Evolutionary conservation across 2,113 vertebrate species (phyloP), one percentile per base, ranked within the genome.

Genomic region (Malurus elegans): DNA sequence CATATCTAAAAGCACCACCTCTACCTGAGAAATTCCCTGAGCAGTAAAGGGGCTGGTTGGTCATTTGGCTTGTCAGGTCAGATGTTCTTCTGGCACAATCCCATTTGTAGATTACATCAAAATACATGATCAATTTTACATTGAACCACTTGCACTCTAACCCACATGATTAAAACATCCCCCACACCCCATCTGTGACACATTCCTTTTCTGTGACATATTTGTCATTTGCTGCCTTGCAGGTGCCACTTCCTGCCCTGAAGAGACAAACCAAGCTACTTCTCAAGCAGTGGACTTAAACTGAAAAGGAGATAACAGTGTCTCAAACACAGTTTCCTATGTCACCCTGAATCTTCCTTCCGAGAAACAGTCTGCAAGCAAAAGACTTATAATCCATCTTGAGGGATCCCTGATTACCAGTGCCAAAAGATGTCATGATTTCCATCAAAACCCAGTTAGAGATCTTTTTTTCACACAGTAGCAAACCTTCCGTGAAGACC

Each of bases 201-300:
- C 14, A 9, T 76, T 71, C 67, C 29, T 56, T 93, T 93, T 78
- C 36, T 50, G 62, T 66, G 20, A 88, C 18, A 51, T 18, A 48
- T 45, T 84, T 92, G 88, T 81, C 48, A 47, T 93, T 86, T 95
- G 69, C 82, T 95, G 56, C 69, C 58, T 97, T 96, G 72, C 92
- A 98, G 97, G 91, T 96, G 86, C 60, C 73, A 32, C 84, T 92
- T 94, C 94, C 96, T 88, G 66, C 69, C 76, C 62, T 85, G 88
- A 91, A 75, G 95, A 91, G 87, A 87, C 90, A 93, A 97, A 62
- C 50, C 47, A 66, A 80, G 85, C 62, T 72, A 29, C 83, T 75
- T 93, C 60, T 81, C 72, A 75, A 88, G 88, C 74, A 71, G 26
- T 60, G 84, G 69, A 19, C 84, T 95, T 94, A 50, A 89, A 73